Evolutionary conservation across 2,888 invertebrate genomes (phyloP), one percentile per base, ranked within the genome.

Genomic region (Mythimna loreyi): DNA sequence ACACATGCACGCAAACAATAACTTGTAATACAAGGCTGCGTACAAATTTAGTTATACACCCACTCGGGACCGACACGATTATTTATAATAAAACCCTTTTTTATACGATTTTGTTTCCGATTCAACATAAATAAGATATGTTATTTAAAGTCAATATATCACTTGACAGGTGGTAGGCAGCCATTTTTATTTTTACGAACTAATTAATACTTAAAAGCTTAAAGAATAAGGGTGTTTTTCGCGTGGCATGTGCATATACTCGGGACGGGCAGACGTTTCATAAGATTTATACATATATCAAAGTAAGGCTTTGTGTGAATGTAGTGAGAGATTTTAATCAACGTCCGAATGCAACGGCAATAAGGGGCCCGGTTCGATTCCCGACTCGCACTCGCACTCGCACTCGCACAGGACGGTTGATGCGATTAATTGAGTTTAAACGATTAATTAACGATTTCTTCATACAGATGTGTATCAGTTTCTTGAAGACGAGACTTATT

Each of bases 91-190:
- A 93, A 93, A 91, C 89, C 86, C 86, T 87, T 92, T 96, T 95
- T 96, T 94, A 91, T 94, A 92, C 93, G 83, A 92, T 94, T 96
- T 95, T 94, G 93, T 95, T 95, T 94, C 92, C 91, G 93, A 96
- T 95, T 94, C 95, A 94, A 95, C 96, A 96, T 96, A 96, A 96
- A 96, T 96, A 96, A 96, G 96, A 96, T 95, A 96, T 96, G 96
- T 96, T 96, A 95, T 95, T 96, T 95, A 94, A 94, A 94, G 93
- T 91, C 92, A 93, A 94, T 96, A 96, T 95, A 94, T 96, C 95
- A 96, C 96, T 92, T 94, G 95, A 95, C 96, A 96, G 96, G 96
- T 96, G 96, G 96, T 96, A 94, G 92, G 92, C 89, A 91, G 89
- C 87, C 84, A 87, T 80, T 78, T 65, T 59, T 53, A 50, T 69